A percentile compares a stretch with the other conserved stretches of the same genome.
Conservation (phyloP, 2,888 invertebrate species). For the Baccha elongata region DNA sequence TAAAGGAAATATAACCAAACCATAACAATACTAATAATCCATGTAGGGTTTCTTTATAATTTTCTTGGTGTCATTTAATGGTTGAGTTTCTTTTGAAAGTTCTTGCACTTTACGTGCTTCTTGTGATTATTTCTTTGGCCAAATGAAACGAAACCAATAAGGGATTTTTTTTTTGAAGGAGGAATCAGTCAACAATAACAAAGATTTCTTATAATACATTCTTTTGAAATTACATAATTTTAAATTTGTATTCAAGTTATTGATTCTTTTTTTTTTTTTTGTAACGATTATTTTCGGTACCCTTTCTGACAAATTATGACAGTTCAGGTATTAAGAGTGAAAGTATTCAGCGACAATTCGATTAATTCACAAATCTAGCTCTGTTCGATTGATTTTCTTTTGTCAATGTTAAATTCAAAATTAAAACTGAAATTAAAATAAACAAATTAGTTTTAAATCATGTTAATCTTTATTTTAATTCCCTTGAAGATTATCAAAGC, state of each 20-base stretch:
- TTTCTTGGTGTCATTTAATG: constrained; percentile 52
- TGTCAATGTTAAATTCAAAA: constrained; percentile 32
- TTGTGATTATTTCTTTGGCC: constrained; percentile 19
- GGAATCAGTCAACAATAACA: constrained; percentile 6
- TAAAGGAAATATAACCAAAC: constrained; percentile 60
- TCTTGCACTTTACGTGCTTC: constrained; percentile 71
- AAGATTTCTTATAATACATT: constrained; percentile 7
- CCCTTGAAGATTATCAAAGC: constrained; percentile 32
- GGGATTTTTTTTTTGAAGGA: constrained; percentile 23
- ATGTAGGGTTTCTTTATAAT: constrained; percentile 63
- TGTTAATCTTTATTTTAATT: constrained; percentile 9
- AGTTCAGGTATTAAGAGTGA: constrained; percentile 55
- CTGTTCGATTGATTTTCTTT: constrained; percentile 29
- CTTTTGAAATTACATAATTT: constrained; percentile 29
- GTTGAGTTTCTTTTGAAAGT: constrained; percentile 63
- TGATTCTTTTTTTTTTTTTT: neutral
- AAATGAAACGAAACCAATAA: neutral
- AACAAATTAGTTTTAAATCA: constrained; percentile 25
- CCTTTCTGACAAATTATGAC: constrained; percentile 5
- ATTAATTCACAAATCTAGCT: constrained; percentile 5
- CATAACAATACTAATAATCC: constrained; percentile 43
- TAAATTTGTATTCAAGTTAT: neutral
- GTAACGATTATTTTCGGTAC: neutral
- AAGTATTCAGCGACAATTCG: constrained; percentile 37
- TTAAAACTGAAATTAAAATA: neutral